These are phyloP conservation scores for Eupithecia insigniata DNA, from an alignment of 2,888 invertebrate genomes.

Conservation along the genomic window DNA sequence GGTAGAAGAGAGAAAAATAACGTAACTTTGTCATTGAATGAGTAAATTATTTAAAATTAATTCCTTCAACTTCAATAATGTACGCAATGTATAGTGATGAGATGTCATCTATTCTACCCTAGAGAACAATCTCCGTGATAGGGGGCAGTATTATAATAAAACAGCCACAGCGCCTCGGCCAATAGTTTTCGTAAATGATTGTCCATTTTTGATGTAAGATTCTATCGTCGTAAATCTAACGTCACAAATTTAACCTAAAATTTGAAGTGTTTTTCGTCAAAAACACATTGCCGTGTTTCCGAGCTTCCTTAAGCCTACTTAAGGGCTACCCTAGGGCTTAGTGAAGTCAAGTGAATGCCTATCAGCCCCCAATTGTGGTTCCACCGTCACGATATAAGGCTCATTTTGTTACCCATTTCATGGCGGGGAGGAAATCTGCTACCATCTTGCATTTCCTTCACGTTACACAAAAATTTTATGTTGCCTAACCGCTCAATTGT, in stretches of 20 bases:
- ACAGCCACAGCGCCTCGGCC: neutral
- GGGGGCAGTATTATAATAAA: neutral
- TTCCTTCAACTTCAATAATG: too few relatives aligned
- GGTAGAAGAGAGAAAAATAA: too few relatives aligned
- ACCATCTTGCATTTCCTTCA: neutral
- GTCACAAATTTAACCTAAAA: neutral
- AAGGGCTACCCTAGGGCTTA: constrained; percentile 1
- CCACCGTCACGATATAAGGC: neutral
- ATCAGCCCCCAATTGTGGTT: neutral
- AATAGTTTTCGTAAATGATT: neutral
- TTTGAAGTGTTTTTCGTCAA: neutral
- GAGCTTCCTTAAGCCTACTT: constrained; percentile 4
- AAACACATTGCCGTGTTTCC: constrained; percentile 1
- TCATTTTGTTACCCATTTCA: neutral
- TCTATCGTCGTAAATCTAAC: neutral
- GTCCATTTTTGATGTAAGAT: neutral
- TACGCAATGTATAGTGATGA: too few relatives aligned
- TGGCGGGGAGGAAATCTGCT: neutral
- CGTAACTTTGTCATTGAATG: too few relatives aligned
- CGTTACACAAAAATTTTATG: neutral
- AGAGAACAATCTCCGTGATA: too few relatives aligned
- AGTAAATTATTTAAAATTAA: too few relatives aligned
- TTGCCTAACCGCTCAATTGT: neutral
- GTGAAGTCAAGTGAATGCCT: neutral
- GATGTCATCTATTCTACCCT: too few relatives aligned